Conservation (phyloP, 2,797 vertebrate species). For the Propithecus perrieri region DNA sequence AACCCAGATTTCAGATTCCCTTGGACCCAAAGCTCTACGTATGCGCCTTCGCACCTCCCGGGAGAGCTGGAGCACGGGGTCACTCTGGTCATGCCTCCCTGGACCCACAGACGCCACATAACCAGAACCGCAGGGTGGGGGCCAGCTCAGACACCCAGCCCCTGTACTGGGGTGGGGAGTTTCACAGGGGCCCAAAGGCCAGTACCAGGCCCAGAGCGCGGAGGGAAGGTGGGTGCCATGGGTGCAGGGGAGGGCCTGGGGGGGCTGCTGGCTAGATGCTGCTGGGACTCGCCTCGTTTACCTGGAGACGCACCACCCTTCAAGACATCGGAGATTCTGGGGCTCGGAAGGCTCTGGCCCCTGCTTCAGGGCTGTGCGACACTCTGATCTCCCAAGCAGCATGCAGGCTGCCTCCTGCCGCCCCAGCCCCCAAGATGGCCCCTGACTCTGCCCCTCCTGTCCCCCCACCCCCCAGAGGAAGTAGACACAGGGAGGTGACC, state of each 20-base stretch:
- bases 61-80: accelerated
- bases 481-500: background rate
- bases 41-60: accelerated
- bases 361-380: background rate
- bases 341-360: background rate
- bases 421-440: background rate
- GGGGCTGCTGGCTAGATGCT: background rate
- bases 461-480: background rate
- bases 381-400: background rate
- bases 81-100: background rate
- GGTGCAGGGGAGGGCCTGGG: background rate
- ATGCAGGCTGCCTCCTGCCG: accelerated
- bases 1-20: background rate
- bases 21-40: background rate
- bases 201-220: background rate
- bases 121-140: background rate
- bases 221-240: background rate
- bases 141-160: background rate
- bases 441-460: background rate
- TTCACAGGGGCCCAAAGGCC: background rate
- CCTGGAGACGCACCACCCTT: too few species aligned
- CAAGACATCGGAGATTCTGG: background rate
- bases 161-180: background rate
- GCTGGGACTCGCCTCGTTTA: accelerated
- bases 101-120: background rate